These are phyloP conservation scores for Misgurnus anguillicaudatus DNA, from an alignment of 2,113 vertebrate species.

Conservation along the genomic window DNA sequence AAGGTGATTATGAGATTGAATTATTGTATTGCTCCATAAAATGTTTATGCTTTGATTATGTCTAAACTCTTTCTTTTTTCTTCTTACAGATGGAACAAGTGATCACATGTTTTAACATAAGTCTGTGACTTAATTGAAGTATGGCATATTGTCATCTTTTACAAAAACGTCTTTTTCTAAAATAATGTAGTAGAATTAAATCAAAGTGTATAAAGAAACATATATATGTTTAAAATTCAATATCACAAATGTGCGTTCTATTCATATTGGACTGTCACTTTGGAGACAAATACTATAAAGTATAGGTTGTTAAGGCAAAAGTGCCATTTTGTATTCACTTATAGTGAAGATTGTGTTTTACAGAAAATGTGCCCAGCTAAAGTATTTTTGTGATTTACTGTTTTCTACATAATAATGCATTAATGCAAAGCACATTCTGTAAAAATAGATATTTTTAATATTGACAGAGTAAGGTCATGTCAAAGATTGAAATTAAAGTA, in stretches of 20 bases:
- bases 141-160: slow-evolving; percentile 77
- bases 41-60: neutral
- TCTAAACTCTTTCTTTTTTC: slow-evolving; percentile 24
- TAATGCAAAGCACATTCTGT: too few relatives aligned
- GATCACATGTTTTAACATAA: slow-evolving; percentile 76
- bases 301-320: slow-evolving; percentile 53
- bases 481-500: too few relatives aligned
- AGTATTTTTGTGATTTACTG: too few relatives aligned
- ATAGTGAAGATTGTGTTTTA: slow-evolving; percentile 71
- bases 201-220: slow-evolving; percentile 30
- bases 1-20: slow-evolving; percentile 64
- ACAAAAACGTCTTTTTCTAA: slow-evolving; percentile 51
- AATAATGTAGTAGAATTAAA: slow-evolving; percentile 46
- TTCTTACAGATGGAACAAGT: slow-evolving; percentile 69
- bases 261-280: slow-evolving; percentile 51
- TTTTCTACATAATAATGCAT: too few relatives aligned
- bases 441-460: too few relatives aligned
- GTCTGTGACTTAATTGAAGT: slow-evolving; percentile 77
- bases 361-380: neutral
- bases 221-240: slow-evolving; percentile 48
- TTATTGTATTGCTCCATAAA: neutral
- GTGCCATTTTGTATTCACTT: slow-evolving; percentile 75
- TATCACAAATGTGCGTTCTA: slow-evolving; percentile 39
- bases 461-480: too few relatives aligned
- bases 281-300: slow-evolving; percentile 36